Evolutionary conservation across 2,888 invertebrate species (phyloP).

Genomic region (Glyphotaelius pellucidus): DNA sequence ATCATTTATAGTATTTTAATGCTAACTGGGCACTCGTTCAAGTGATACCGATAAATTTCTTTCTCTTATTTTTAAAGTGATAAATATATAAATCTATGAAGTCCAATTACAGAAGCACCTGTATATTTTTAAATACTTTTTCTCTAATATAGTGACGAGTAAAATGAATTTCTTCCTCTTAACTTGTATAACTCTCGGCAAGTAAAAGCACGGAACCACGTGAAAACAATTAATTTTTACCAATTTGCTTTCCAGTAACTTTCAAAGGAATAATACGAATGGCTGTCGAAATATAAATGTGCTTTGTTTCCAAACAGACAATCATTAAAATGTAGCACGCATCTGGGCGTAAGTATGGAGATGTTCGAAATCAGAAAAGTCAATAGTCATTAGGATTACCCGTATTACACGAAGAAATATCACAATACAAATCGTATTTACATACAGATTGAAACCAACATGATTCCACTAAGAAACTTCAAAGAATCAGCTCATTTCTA

Average conservation of each 20-base stretch:
- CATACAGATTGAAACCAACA: not conserved
- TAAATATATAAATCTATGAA: constrained; percentile 65
- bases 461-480: not conserved
- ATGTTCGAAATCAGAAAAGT: not conserved
- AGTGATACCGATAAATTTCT: constrained; percentile 62
- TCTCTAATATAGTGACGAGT: constrained; percentile 52
- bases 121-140: constrained; percentile 52
- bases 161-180: constrained; percentile 59
- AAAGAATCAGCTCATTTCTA: not conserved
- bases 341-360: constrained; percentile 26
- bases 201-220: not conserved
- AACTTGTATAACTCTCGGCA: constrained; percentile 46
- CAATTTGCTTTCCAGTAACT: not conserved
- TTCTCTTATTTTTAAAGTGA: constrained; percentile 63
- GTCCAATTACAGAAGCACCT: constrained; percentile 64
- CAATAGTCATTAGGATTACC: not conserved
- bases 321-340: not conserved
- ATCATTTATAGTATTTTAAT: constrained; percentile 57
- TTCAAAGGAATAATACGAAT: constrained; percentile 10
- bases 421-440: not conserved
- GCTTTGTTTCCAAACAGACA: not conserved
- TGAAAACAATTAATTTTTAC: not conserved
- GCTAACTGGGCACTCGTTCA: constrained; percentile 57
- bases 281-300: constrained; percentile 26
- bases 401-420: not conserved